phyloP scores from a whole-genome alignment of 2,888 invertebrate species.

The Drosophila siamana region DNA sequence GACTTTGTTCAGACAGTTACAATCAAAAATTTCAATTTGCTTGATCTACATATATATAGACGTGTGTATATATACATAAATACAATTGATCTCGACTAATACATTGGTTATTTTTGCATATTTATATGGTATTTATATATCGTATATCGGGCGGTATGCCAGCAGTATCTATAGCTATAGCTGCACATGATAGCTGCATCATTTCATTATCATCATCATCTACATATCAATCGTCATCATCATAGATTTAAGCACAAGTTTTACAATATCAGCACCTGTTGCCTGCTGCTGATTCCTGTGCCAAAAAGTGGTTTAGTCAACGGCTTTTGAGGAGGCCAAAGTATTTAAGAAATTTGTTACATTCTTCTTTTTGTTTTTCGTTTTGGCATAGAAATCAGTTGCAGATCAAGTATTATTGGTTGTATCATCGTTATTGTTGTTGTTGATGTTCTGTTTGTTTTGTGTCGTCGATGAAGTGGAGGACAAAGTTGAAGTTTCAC shows the following conservation, averaged over 20 bases:
- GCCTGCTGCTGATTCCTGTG: conserved; percentile 65
- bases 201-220: conserved; percentile 40
- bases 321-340: conserved; percentile 25
- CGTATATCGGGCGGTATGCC: conserved; percentile 59
- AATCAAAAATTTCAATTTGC: conserved; percentile 21
- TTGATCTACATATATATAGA: conserved; percentile 15
- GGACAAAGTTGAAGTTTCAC: conserved; percentile 76
- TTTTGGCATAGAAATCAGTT: conserved; percentile 59
- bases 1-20: conserved; percentile 48
- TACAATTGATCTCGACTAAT: conserved; percentile 48
- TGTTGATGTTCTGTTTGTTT: conserved; percentile 63
- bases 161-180: conserved; percentile 55
- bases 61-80: conserved; percentile 44
- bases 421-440: conserved; percentile 51
- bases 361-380: conserved; percentile 1
- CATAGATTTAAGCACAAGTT: conserved; percentile 70
- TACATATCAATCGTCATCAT: conserved; percentile 23
- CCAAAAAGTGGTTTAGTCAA: conserved; percentile 49
- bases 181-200: conserved; percentile 53
- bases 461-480: conserved; percentile 64
- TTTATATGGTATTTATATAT: conserved; percentile 41
- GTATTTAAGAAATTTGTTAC: conserved; percentile 14
- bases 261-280: conserved; percentile 63
- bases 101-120: conserved; percentile 28
- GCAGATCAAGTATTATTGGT: conserved; percentile 78